phyloP scores from a whole-genome alignment of 2,113 vertebrate genomes.

The Meleagris gallopavo region DNA sequence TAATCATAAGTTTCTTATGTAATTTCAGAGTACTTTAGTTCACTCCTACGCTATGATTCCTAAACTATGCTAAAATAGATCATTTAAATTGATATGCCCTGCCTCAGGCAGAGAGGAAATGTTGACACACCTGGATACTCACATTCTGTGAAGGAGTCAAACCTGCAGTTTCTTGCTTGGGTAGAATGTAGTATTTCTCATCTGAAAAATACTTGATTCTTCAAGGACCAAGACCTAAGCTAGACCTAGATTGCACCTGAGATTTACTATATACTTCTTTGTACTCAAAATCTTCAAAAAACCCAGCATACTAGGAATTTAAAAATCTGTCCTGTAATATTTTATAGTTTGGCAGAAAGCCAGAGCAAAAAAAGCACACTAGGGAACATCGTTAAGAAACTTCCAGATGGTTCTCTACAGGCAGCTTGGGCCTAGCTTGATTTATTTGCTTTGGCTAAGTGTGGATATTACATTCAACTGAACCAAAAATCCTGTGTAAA shows the following conservation, averaged over 20 bases:
- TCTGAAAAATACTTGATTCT: conserved; percentile 44
- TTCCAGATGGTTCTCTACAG: conserved; percentile 19
- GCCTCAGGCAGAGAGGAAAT: conserved; percentile 27
- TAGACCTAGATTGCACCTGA: not conserved
- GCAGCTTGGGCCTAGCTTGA: conserved; percentile 15
- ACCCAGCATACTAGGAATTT: not conserved
- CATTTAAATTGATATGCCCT: not conserved
- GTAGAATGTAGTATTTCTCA: conserved; percentile 35
- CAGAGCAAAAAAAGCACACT: not conserved
- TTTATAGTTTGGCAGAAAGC: not conserved
- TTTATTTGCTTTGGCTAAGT: conserved; percentile 56
- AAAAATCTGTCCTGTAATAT: not conserved
- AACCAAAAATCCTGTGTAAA: not conserved
- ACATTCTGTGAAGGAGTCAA: conserved; percentile 14
- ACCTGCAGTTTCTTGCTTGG: conserved; percentile 50
- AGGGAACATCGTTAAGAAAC: not conserved
- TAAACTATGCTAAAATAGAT: not conserved
- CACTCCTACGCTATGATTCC: not conserved
- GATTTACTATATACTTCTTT: not conserved
- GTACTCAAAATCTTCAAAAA: not conserved
- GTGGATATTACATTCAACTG: not conserved
- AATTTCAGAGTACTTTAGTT: not conserved
- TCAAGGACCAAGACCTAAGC: not conserved
- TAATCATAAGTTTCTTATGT: not conserved
- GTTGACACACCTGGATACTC: conserved; percentile 59